Percentiles rank a stretch among this genome's conserved stretches.
Conservation (phyloP, 2,888 invertebrate species). For the Cyclophora punctaria region DNA sequence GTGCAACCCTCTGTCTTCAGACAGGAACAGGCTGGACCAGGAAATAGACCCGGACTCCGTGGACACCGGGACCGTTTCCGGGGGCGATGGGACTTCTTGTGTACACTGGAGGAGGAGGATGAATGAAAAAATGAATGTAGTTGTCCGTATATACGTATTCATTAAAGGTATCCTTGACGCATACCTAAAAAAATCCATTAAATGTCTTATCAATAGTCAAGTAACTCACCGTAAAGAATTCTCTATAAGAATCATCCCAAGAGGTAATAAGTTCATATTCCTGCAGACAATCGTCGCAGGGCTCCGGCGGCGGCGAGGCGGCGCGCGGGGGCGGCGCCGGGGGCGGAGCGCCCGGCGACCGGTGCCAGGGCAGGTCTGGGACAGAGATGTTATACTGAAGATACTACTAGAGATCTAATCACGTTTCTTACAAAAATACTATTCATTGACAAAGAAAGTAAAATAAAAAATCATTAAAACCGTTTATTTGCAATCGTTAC, state of each 20-base stretch:
- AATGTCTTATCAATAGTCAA: neutral
- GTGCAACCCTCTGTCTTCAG: neutral
- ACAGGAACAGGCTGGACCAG: conserved; percentile 12
- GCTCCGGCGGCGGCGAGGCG: conserved; percentile 27
- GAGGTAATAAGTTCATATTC: conserved; percentile 61
- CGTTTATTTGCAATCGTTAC: too few relatives aligned
- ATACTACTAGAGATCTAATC: neutral
- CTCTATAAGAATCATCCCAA: neutral
- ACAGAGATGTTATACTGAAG: neutral
- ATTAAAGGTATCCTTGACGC: too few relatives aligned
- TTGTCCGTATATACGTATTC: too few relatives aligned
- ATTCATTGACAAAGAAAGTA: too few relatives aligned
- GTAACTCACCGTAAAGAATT: neutral
- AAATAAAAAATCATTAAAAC: too few relatives aligned
- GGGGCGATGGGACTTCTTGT: conserved; percentile 25
- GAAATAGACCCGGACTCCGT: conserved; percentile 34
- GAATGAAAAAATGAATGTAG: too few relatives aligned
- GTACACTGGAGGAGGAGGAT: conserved; percentile 10
- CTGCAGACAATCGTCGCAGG: conserved; percentile 54
- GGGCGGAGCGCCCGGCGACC: conserved; percentile 35
- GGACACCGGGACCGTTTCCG: conserved; percentile 40
- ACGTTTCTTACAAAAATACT: neutral
- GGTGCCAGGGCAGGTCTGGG: conserved; percentile 63
- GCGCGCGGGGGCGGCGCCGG: neutral
- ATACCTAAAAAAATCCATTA: neutral